phyloP scores from a whole-genome alignment of 64 coral and sea anemone genomes.

The Stichodactyla mertensii region DNA sequence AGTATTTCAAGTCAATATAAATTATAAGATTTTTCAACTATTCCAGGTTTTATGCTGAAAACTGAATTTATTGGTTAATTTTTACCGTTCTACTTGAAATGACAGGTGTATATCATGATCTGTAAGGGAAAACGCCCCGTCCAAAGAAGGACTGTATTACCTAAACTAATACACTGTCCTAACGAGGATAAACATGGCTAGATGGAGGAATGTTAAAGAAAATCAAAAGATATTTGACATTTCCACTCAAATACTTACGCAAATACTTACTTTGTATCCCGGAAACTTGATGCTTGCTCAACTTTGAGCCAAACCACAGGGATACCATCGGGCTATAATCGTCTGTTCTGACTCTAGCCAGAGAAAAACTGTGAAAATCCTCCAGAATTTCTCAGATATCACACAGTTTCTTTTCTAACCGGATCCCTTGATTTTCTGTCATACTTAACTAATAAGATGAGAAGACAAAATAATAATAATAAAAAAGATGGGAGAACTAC shows the following conservation, averaged over 20 bases:
- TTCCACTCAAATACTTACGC: background rate
- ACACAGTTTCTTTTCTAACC: background rate
- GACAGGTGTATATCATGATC: background rate
- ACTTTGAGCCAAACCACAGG: background rate
- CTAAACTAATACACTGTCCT: background rate
- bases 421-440: background rate
- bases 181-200: background rate
- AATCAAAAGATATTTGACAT: background rate
- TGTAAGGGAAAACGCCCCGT: background rate
- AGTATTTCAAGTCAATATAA: too few species aligned
- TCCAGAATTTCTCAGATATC: background rate
- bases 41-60: background rate
- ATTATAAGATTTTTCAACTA: background rate
- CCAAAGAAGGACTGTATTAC: background rate
- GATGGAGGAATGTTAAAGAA: background rate
- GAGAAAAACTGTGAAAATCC: background rate
- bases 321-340: background rate
- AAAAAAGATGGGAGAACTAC: background rate
- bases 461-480: background rate
- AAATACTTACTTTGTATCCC: too few species aligned
- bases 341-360: background rate
- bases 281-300: background rate
- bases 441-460: background rate
- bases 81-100: background rate
- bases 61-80: background rate